Conservation (phyloP, 2,888 invertebrate genomes). For the Himalopsyche kuldschensis region DNA sequence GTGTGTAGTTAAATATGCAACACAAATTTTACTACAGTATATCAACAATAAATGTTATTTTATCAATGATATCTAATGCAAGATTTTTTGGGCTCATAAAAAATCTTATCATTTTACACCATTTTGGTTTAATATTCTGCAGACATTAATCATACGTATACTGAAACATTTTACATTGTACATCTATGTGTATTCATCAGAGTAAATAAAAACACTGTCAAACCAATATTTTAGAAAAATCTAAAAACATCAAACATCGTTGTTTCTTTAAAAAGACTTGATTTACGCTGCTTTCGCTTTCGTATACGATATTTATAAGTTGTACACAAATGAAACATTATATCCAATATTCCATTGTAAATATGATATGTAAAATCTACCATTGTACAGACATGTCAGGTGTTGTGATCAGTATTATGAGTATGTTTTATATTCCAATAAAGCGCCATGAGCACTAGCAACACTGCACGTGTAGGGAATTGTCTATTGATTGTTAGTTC, state of each 20-base stretch:
- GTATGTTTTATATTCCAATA: too few relatives aligned
- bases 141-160: not conserved
- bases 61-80: constrained; percentile 32
- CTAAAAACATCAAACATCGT: not conserved
- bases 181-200: not conserved
- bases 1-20: not conserved
- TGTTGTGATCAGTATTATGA: not conserved
- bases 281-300: not conserved
- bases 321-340: not conserved
- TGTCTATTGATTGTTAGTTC: not conserved
- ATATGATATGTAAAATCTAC: constrained; percentile 1
- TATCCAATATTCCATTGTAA: not conserved
- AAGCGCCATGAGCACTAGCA: not conserved
- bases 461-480: not conserved
- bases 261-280: not conserved
- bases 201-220: not conserved
- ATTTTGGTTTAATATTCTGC: not conserved
- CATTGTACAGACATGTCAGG: not conserved
- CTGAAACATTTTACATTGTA: not conserved
- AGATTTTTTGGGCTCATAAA: constrained; percentile 39
- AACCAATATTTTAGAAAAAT: not conserved
- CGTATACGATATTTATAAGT: not conserved
- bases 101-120: constrained; percentile 34
- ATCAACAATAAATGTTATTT: not conserved
- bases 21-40: not conserved